Percentiles rank a stretch among this genome's conserved stretches.
Conservation (phyloP, 1,140 invertebrate genomes). For the Lutraria rhynchaena region DNA sequence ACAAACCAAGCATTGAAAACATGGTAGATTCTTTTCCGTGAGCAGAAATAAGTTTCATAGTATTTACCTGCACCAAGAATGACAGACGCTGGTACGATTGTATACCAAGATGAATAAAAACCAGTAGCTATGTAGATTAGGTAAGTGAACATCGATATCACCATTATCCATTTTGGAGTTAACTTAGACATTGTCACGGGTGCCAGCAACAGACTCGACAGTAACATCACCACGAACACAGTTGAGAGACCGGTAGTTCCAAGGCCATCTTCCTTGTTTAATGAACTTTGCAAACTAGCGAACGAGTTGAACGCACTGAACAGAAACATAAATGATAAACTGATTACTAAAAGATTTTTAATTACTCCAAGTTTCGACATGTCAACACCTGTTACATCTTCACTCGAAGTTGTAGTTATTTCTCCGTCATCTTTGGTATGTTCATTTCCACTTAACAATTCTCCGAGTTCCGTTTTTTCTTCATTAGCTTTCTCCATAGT, state of each 20-base stretch:
- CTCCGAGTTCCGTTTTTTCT: no score
- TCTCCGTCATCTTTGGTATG: no score
- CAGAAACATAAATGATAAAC: slow-evolving; percentile 14
- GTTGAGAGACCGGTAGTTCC: slow-evolving; percentile 23
- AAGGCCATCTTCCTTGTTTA: slow-evolving; percentile 24
- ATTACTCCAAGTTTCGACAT: slow-evolving; percentile 3
- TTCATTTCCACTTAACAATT: no score
- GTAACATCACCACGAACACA: background rate
- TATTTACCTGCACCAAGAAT: slow-evolving; percentile 31
- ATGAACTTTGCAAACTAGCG: slow-evolving; percentile 20
- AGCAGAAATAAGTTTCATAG: background rate
- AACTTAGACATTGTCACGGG: background rate
- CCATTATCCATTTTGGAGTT: slow-evolving; percentile 12
- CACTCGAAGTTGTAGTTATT: no score
- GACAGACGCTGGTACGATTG: slow-evolving; percentile 23
- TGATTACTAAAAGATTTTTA: slow-evolving; percentile 2
- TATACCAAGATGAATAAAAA: slow-evolving; percentile 33
- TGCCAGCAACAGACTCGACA: slow-evolving; percentile 28
- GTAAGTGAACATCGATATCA: slow-evolving; percentile 9
- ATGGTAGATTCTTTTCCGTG: no score
- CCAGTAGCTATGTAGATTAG: slow-evolving; percentile 15
- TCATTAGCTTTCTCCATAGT: no score
- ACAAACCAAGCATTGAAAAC: no score
- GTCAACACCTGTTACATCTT: background rate
- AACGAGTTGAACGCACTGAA: slow-evolving; percentile 34